These are phyloP conservation scores for Anolis carolinensis DNA, from an alignment of 2,113 vertebrate species.

Conservation along the genomic window DNA sequence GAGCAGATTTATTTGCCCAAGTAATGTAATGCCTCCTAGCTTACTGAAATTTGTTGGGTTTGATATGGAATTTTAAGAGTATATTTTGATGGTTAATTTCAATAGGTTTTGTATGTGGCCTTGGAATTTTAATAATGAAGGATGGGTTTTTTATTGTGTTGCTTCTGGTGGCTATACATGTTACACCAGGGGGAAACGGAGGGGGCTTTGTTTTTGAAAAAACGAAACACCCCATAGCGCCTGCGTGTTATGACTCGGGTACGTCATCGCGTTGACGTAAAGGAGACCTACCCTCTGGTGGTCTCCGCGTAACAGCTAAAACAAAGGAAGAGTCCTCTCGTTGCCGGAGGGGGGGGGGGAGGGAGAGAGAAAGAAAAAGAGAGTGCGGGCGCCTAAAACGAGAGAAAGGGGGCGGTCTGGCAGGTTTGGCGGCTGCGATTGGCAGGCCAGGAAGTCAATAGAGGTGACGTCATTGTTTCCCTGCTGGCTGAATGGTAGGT, in stretches of 20 bases:
- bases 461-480: background rate
- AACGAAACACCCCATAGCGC: background rate
- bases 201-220: background rate
- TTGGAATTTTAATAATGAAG: background rate
- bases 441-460: constrained; percentile 16
- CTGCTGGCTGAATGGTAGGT: constrained; percentile 34
- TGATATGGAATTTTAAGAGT: background rate
- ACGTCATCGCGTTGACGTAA: constrained; percentile 15
- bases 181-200: background rate
- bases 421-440: background rate
- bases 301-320: constrained; percentile 21
- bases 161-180: too few relatives aligned
- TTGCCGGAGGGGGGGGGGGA: constrained; percentile 27
- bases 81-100: background rate
- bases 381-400: background rate
- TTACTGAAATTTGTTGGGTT: background rate
- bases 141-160: too few relatives aligned
- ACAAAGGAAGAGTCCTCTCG: constrained; percentile 29
- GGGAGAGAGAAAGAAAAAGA: background rate
- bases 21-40: background rate
- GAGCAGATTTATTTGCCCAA: background rate
- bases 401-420: background rate
- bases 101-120: background rate
- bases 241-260: background rate
- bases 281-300: background rate